Evolutionary conservation across 2,113 vertebrate genomes (phyloP), one percentile per base, ranked within the genome.

Genomic region (Amphiprion percula): DNA sequence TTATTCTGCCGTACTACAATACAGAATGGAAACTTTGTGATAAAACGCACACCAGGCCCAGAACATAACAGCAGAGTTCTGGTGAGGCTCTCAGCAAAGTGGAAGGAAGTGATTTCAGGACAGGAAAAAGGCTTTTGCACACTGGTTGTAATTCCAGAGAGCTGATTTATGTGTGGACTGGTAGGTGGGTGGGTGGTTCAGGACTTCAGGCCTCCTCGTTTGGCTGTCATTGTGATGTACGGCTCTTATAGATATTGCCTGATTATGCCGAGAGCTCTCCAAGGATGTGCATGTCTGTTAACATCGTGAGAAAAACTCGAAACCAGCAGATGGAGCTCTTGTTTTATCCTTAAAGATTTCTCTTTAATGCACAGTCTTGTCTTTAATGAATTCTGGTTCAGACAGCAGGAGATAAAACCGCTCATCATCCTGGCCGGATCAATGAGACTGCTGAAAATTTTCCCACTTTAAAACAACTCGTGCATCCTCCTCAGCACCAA

Each of bases 381-480:
- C 62, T 24, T 39, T 12, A 58, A 91, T 4, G 84, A 91, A 0
- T 80, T 95, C 33, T 95, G 93, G 82, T 94, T 94, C 14, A 94
- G 94, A 64, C 94, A 93, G 96, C 95, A 39, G 39, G 19, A 68
- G 54, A 68, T 10, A 14, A 74, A 67, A 69, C 11, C 28, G 52
- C 68, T 55, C 46, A 37, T 68, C 52, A 52, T 21, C 16, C 56
- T 30, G 64, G 47, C 30, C 6, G 30, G 30, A 30, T 74, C 72
- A 73, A 16, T 68, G 55, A 53, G 50, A 55, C 1, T 37, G 55
- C 19, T 63, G 21, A 69, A 61, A 30, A 28, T 10, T 39, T 58
- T 53, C 60, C 19, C 68, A 67, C 21, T 37, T 37, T 46, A 66
- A 59, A 74, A 21, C 33, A 53, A 41, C 39, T 62, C 49, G 37